Evolutionary conservation across 1,140 invertebrate genomes (phyloP).

Genomic region (Drosophila guanche): DNA sequence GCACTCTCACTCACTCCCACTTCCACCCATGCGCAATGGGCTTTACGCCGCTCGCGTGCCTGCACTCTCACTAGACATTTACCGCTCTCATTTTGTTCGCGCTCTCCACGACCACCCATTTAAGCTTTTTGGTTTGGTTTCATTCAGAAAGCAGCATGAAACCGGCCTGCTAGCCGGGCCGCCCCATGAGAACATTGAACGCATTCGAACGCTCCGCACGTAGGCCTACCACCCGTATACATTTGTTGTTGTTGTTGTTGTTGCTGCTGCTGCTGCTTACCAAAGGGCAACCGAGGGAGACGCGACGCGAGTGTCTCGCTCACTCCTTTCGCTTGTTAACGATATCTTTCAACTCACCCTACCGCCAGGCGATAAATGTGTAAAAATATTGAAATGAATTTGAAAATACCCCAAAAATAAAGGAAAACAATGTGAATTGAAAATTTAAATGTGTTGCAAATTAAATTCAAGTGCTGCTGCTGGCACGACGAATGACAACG

Average conservation of each 20-base stretch:
- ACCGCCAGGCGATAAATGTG: slow-evolving; percentile 13
- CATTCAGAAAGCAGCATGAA: slow-evolving; percentile 61
- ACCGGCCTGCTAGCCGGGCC: slow-evolving; percentile 55
- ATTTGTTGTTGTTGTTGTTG: slow-evolving; percentile 11
- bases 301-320: slow-evolving; percentile 16
- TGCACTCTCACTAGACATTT: slow-evolving; percentile 1
- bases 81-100: slow-evolving; percentile 10
- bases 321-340: slow-evolving; percentile 49
- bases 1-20: not conserved
- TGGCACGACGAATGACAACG: slow-evolving; percentile 60
- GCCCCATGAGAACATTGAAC: slow-evolving; percentile 69
- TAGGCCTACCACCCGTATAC: slow-evolving; percentile 40
- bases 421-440: slow-evolving; percentile 68
- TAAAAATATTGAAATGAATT: slow-evolving; percentile 55
- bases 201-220: slow-evolving; percentile 76
- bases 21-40: not conserved
- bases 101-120: slow-evolving; percentile 40
- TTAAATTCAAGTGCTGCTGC: slow-evolving; percentile 77
- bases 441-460: slow-evolving; percentile 76
- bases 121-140: slow-evolving; percentile 57
- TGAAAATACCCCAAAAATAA: slow-evolving; percentile 19
- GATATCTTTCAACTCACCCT: slow-evolving; percentile 55
- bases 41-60: no score
- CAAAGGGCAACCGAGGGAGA: not conserved
- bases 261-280: no score